A percentile compares a stretch with the other conserved stretches of the same genome.
Conservation (phyloP, 2,113 vertebrate genomes). For the Centropus bengalensis region DNA sequence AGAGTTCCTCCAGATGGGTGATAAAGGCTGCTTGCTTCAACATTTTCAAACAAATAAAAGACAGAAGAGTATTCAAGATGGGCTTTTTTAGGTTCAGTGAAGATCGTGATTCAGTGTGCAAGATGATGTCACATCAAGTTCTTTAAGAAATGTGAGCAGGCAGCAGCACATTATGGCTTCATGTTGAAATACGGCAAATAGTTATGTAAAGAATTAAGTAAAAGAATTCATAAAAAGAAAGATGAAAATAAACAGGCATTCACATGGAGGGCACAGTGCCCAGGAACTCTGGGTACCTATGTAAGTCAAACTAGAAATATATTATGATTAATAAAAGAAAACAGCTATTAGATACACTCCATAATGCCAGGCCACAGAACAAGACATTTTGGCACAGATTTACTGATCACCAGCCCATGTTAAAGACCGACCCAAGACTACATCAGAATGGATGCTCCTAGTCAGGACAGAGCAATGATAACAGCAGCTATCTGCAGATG, state of each 20-base stretch:
- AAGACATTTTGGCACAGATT: slow-evolving; percentile 57
- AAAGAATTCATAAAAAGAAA: slow-evolving; percentile 46
- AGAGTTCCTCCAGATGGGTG: not conserved
- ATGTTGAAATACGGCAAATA: slow-evolving; percentile 21
- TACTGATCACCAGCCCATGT: slow-evolving; percentile 2
- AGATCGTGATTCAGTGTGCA: not conserved
- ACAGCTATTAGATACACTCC: slow-evolving; percentile 60
- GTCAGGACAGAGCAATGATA: not conserved
- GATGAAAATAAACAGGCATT: slow-evolving; percentile 65
- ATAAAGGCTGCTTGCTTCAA: slow-evolving; percentile 19
- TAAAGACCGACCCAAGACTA: not conserved
- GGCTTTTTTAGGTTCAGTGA: not conserved
- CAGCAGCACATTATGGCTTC: not conserved
- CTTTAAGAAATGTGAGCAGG: slow-evolving; percentile 24
- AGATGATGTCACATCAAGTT: slow-evolving; percentile 28
- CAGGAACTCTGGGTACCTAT: slow-evolving; percentile 60
- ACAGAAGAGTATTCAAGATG: slow-evolving; percentile 12
- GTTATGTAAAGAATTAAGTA: slow-evolving; percentile 49
- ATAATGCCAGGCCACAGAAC: slow-evolving; percentile 52
- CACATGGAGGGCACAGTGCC: slow-evolving; percentile 31
- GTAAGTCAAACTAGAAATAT: slow-evolving; percentile 67
- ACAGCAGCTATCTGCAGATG: not conserved
- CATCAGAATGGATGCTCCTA: not conserved
- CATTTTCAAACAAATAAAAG: slow-evolving; percentile 25
- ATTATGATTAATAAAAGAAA: slow-evolving; percentile 67